A percentile compares a stretch with the other conserved stretches of the same genome.
Evolutionary conservation across 2,888 invertebrate genomes (phyloP).

Genomic region (Nemapogon koenigi): DNA sequence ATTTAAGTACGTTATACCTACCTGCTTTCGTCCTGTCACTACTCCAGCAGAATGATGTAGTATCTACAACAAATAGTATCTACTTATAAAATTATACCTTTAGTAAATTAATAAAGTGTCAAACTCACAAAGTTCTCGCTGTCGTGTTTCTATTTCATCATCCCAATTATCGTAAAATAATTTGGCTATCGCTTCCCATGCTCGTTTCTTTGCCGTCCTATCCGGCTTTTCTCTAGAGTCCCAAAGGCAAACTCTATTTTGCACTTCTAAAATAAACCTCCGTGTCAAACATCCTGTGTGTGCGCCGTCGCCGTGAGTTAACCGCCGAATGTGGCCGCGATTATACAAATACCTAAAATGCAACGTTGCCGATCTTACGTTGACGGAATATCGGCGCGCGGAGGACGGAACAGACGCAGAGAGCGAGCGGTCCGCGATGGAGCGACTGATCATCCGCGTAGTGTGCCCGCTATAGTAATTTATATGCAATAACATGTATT

Average conservation of each 20-base stretch:
- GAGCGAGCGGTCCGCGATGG: slow-evolving; percentile 14
- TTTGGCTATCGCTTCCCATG: slow-evolving; percentile 12
- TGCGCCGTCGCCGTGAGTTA: slow-evolving; percentile 11
- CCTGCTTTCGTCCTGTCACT: no score
- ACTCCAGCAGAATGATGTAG: slow-evolving; percentile 6
- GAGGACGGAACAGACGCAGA: slow-evolving; percentile 6
- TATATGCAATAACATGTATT: slow-evolving; percentile 14
- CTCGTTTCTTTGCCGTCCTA: slow-evolving; percentile 12
- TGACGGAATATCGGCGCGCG: slow-evolving; percentile 8
- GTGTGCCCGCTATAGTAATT: slow-evolving; percentile 11
- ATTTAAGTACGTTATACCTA: slow-evolving; percentile 9
- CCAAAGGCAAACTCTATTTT: slow-evolving; percentile 14
- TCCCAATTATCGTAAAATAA: slow-evolving; percentile 13
- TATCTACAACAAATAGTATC: slow-evolving; percentile 7
- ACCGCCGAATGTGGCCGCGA: slow-evolving; percentile 9
- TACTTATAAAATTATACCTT: slow-evolving; percentile 7
- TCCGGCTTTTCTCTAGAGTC: slow-evolving; percentile 13
- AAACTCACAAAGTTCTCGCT: slow-evolving; percentile 11
- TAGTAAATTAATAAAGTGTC: slow-evolving; percentile 11
- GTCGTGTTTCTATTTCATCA: slow-evolving; percentile 13
- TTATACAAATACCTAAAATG: slow-evolving; percentile 11
- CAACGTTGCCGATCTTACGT: slow-evolving; percentile 14
- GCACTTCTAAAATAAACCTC: slow-evolving; percentile 13
- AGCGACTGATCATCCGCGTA: slow-evolving; percentile 13
- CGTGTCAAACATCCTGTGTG: slow-evolving; percentile 14